Conservation (phyloP, 2,888 invertebrate genomes). For the Matsumyia berberina region DNA sequence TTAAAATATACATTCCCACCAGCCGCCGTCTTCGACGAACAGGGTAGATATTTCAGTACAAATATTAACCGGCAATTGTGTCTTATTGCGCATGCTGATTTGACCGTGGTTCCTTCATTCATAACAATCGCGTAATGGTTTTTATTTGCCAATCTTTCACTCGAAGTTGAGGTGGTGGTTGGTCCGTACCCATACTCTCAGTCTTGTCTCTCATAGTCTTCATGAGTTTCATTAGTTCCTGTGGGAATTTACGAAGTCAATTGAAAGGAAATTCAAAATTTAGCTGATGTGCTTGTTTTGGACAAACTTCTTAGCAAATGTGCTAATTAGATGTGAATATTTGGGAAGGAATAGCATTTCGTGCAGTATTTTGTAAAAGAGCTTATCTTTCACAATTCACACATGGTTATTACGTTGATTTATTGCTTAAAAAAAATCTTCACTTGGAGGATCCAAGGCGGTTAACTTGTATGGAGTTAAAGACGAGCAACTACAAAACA, state of each 20-base stretch:
- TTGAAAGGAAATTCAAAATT: slow-evolving; percentile 45
- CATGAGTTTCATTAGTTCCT: slow-evolving; percentile 7
- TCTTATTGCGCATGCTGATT: slow-evolving; percentile 65
- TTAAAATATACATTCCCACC: slow-evolving; percentile 39
- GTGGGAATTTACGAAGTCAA: slow-evolving; percentile 48
- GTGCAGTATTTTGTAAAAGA: slow-evolving; percentile 13
- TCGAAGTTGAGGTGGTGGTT: slow-evolving; percentile 8
- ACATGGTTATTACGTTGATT: slow-evolving; percentile 44
- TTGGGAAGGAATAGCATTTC: slow-evolving; percentile 2
- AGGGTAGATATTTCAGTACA: slow-evolving; percentile 53
- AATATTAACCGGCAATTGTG: slow-evolving; percentile 36
- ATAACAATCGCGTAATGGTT: slow-evolving; percentile 24
- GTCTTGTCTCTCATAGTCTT: not conserved
- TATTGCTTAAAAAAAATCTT: slow-evolving; percentile 6
- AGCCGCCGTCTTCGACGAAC: slow-evolving; percentile 18
- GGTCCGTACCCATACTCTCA: not conserved
- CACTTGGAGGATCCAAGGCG: too few species aligned
- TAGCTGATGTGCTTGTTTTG: slow-evolving; percentile 64
- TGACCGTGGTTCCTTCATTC: slow-evolving; percentile 28
- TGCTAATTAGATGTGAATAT: slow-evolving; percentile 59
- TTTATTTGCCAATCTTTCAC: slow-evolving; percentile 18
- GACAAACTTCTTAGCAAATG: slow-evolving; percentile 58
- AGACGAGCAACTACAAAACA: too few species aligned
- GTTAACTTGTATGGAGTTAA: not conserved
- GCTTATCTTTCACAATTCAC: slow-evolving; percentile 43